Conservation (phyloP, 2,113 vertebrate genomes). For the Nansenia antarctica region DNA sequence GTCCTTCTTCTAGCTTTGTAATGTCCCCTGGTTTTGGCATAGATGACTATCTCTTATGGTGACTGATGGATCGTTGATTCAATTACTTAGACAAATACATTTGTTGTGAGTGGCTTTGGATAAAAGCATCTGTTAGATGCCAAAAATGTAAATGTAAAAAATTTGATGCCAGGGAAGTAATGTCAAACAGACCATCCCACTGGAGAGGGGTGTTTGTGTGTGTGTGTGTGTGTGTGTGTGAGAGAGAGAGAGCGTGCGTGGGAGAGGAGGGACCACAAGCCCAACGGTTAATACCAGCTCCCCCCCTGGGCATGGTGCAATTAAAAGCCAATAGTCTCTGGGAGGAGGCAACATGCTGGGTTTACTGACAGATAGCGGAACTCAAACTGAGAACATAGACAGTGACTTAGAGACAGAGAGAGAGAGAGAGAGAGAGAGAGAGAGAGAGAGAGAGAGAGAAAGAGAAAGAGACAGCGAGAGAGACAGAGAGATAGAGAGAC, state of each 20-base stretch:
- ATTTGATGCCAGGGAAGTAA: not conserved
- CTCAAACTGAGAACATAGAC: slow-evolving; percentile 29
- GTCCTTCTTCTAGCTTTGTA: no score
- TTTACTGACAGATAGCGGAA: slow-evolving; percentile 53
- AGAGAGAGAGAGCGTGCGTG: slow-evolving; percentile 19
- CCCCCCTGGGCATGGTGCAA: slow-evolving; percentile 44
- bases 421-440: not conserved
- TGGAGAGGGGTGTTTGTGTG: slow-evolving; percentile 22
- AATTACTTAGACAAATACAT: no score
- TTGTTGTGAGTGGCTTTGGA: no score
- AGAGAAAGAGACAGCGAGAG: not conserved
- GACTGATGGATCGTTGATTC: no score
- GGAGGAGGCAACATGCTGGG: slow-evolving; percentile 53
- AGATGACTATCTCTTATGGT: no score
- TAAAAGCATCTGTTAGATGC: no score
- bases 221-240: slow-evolving; percentile 22
- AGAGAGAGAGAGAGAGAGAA: not conserved
- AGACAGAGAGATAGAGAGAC: no score
- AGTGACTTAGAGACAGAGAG: not conserved
- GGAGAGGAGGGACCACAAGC: slow-evolving; percentile 24
- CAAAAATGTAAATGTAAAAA: no score
- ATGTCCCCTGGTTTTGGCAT: no score
- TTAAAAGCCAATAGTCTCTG: slow-evolving; percentile 64
- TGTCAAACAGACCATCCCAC: not conserved
- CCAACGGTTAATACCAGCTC: slow-evolving; percentile 40